Conservation (phyloP, 2,888 invertebrate genomes). For the Polia nebulosa region DNA sequence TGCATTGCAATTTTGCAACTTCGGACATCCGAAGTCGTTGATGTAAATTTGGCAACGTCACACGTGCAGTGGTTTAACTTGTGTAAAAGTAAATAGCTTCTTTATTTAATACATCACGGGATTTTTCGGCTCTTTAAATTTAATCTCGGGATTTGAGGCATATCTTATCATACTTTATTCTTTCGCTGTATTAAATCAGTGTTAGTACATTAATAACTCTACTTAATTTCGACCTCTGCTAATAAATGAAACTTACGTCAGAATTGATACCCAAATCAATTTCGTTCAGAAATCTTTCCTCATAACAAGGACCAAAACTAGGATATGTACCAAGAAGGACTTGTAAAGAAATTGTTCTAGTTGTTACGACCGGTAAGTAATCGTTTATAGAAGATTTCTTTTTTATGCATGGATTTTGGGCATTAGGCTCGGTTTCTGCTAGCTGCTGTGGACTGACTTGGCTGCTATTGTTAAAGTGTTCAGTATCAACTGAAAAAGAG, state of each 20-base stretch:
- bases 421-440: neutral
- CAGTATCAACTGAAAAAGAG: slow-evolving; percentile 22
- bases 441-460: neutral
- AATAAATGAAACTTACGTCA: slow-evolving; percentile 68
- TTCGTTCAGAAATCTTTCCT: slow-evolving; percentile 69
- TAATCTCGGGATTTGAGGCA: too few relatives aligned
- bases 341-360: slow-evolving; percentile 21
- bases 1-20: too few relatives aligned
- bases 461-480: neutral
- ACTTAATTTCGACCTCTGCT: too few relatives aligned
- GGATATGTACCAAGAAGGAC: slow-evolving; percentile 22
- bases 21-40: too few relatives aligned
- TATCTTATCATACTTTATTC: too few relatives aligned
- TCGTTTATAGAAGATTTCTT: neutral
- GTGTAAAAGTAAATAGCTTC: too few relatives aligned
- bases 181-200: too few relatives aligned
- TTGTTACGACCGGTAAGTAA: neutral
- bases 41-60: too few relatives aligned
- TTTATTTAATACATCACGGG: too few relatives aligned
- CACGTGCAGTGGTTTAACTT: too few relatives aligned
- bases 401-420: neutral
- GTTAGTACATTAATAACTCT: too few relatives aligned
- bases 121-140: too few relatives aligned
- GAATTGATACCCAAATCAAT: slow-evolving; percentile 67
- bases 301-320: slow-evolving; percentile 64